phyloP scores from a whole-genome alignment of 2,797 vertebrate genomes.

The Threskiornis aethiopicus region DNA sequence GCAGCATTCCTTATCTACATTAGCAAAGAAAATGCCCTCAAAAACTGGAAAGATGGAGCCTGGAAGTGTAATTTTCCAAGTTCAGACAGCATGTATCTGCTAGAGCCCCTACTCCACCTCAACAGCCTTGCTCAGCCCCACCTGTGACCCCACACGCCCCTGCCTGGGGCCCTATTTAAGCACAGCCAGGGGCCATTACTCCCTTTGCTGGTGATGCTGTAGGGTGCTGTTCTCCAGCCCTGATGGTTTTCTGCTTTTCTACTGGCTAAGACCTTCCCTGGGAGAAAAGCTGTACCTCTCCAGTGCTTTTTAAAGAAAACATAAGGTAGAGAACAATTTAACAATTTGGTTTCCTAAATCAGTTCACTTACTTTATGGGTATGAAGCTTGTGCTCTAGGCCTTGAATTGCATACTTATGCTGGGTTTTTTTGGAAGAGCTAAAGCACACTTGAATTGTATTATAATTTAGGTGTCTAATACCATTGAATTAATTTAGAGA shows the following conservation, averaged over 20 bases:
- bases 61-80: background rate
- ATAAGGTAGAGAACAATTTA: background rate
- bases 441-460: background rate
- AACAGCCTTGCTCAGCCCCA: background rate
- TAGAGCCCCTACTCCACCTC: background rate
- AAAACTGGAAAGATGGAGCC: background rate
- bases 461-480: background rate
- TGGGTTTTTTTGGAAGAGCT: background rate
- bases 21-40: background rate
- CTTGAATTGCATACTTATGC: background rate
- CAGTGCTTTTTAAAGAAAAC: background rate
- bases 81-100: background rate
- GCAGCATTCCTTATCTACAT: background rate
- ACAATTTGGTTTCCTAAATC: background rate
- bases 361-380: background rate
- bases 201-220: rapidly evolving
- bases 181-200: rapidly evolving
- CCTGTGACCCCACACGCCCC: background rate
- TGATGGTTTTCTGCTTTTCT: background rate
- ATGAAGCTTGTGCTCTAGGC: background rate
- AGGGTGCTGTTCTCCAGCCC: rapidly evolving
- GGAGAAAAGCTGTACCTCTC: background rate
- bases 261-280: no score
- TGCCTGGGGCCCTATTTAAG: background rate
- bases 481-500: background rate